Conservation (phyloP, 2,797 vertebrate species). For the Pitangus sulphuratus region DNA sequence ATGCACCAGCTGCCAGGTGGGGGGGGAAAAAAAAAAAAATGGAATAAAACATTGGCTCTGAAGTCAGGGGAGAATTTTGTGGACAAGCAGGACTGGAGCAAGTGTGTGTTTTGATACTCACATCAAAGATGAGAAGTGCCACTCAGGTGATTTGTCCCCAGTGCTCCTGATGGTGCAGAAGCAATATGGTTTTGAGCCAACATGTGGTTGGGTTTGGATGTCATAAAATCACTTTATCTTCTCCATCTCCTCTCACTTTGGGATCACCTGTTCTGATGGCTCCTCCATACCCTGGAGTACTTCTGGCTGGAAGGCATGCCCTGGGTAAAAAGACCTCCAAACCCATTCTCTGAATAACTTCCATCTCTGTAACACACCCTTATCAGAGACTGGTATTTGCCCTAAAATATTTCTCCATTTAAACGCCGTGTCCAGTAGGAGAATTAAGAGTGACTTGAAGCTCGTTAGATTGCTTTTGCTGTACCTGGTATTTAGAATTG, state of each 20-base stretch:
- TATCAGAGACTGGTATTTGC: neutral
- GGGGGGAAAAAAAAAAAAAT: neutral
- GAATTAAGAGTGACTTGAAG: neutral
- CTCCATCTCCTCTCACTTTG: neutral
- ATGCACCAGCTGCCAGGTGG: slow-evolving; percentile 44
- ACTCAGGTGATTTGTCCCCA: neutral
- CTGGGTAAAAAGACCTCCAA: neutral
- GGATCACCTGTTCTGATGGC: neutral
- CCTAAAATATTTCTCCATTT: neutral
- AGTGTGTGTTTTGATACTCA: neutral
- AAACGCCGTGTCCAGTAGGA: accelerated
- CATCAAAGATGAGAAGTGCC: neutral
- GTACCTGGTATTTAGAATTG: neutral
- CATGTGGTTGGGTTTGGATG: neutral
- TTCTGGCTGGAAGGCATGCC: neutral
- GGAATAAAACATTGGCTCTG: neutral
- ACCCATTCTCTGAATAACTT: neutral
- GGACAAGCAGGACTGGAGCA: neutral
- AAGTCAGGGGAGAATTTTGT: neutral
- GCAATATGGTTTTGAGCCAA: neutral
- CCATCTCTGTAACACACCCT: neutral
- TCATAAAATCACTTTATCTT: neutral
- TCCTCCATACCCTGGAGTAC: neutral
- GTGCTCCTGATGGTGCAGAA: neutral
- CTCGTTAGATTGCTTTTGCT: neutral